phyloP scores from a whole-genome alignment of 2,113 vertebrate species.

The Camarhynchus parvulus region DNA sequence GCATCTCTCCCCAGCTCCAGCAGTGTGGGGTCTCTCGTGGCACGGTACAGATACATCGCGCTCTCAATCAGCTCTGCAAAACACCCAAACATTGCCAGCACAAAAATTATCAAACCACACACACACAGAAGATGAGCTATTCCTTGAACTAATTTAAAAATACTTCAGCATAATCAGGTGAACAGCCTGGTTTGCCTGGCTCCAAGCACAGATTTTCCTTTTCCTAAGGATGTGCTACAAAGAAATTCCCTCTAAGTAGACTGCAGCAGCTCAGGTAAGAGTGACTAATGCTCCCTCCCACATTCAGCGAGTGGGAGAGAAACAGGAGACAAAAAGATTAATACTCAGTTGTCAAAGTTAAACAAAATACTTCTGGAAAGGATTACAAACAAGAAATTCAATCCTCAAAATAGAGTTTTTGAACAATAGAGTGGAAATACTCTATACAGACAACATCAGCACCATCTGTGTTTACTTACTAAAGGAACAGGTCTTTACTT shows the following conservation, averaged over 20 bases:
- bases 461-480: neutral
- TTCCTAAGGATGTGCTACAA: neutral
- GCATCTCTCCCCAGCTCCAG: constrained; percentile 92
- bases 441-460: neutral
- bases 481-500: neutral
- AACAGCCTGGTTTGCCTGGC: neutral
- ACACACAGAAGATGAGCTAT: neutral
- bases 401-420: neutral
- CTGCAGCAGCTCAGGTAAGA: neutral
- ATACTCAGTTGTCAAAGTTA: neutral
- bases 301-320: neutral
- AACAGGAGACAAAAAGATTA: neutral
- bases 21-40: constrained; percentile 91
- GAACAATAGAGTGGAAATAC: neutral
- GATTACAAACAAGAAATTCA: neutral
- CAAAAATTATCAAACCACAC: neutral
- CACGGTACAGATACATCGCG: constrained; percentile 96
- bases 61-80: constrained; percentile 94
- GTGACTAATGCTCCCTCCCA: neutral
- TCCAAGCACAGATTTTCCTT: neutral
- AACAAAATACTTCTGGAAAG: neutral
- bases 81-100: neutral
- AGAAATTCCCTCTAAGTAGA: neutral
- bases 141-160: neutral
- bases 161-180: neutral